Evolutionary conservation across 2,888 invertebrate species (phyloP).

Genomic region (Apocheima hispidaria): DNA sequence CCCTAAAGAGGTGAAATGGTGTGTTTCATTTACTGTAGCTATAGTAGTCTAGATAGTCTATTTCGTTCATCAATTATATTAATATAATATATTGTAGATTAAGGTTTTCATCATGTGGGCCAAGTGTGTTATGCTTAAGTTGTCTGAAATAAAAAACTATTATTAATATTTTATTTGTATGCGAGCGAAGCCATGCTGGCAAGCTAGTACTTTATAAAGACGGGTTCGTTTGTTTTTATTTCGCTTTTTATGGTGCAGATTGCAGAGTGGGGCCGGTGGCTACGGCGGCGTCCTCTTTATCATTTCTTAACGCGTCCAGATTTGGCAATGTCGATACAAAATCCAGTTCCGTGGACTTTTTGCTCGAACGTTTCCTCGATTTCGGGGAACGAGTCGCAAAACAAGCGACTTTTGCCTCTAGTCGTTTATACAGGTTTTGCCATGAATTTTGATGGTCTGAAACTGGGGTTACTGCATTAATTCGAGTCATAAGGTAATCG

Average conservation of each 20-base stretch:
- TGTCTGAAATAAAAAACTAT: no score
- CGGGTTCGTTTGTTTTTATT: slow-evolving; percentile 59
- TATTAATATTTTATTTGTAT: no score
- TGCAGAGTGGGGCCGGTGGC: slow-evolving; percentile 57
- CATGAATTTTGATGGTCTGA: slow-evolving; percentile 80
- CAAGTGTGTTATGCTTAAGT: no score
- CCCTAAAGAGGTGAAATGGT: no score
- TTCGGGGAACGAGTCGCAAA: slow-evolving; percentile 81
- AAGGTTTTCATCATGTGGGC: no score
- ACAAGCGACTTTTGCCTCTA: slow-evolving; percentile 79
- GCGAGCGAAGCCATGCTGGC: no score
- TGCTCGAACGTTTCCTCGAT: slow-evolving; percentile 80
- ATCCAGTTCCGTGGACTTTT: slow-evolving; percentile 83
- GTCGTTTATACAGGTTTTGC: slow-evolving; percentile 83
- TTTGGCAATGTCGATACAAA: slow-evolving; percentile 82
- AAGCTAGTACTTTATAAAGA: not conserved
- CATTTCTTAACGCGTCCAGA: slow-evolving; percentile 84
- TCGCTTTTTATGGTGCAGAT: slow-evolving; percentile 50
- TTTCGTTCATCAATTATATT: no score
- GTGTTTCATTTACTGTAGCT: no score
- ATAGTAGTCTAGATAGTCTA: no score
- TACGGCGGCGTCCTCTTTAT: slow-evolving; percentile 79
- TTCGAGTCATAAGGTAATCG: slow-evolving; percentile 65
- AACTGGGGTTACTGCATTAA: slow-evolving; percentile 71
- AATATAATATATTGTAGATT: no score